Conservation (phyloP, 1,140 invertebrate genomes). For the Chelonus insularis region DNA sequence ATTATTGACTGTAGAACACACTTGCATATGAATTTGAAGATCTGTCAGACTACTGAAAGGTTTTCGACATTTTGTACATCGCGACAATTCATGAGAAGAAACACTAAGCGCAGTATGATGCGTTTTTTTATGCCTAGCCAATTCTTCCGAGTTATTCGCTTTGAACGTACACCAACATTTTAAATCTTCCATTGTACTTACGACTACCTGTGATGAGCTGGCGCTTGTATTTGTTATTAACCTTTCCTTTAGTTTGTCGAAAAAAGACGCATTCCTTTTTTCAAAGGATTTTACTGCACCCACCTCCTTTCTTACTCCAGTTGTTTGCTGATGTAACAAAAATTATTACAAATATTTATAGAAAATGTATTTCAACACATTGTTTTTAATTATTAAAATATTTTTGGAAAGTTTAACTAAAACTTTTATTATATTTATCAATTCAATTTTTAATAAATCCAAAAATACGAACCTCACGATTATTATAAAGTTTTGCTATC, state of each 20-base stretch:
- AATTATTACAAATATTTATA: not conserved
- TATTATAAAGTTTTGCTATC: slow-evolving; percentile 55
- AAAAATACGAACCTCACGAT: slow-evolving; percentile 40
- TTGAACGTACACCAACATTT: slow-evolving; percentile 59
- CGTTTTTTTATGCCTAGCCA: slow-evolving; percentile 51
- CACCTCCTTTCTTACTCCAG: slow-evolving; percentile 36
- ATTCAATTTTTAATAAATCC: slow-evolving; percentile 22
- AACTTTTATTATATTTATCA: too few species aligned
- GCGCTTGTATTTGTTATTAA: slow-evolving; percentile 60
- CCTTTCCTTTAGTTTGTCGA: slow-evolving; percentile 79
- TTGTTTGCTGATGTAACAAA: not conserved
- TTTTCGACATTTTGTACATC: slow-evolving; percentile 83
- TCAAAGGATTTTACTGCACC: slow-evolving; percentile 56
- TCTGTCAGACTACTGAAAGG: slow-evolving; percentile 81
- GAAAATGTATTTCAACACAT: too few species aligned
- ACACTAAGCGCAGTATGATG: slow-evolving; percentile 55
- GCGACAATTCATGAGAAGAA: slow-evolving; percentile 66
- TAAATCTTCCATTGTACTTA: slow-evolving; percentile 49
- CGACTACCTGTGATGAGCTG: slow-evolving; percentile 56
- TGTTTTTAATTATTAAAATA: too few species aligned
- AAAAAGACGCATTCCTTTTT: slow-evolving; percentile 78
- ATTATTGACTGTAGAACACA: slow-evolving; percentile 64
- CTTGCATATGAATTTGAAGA: slow-evolving; percentile 72
- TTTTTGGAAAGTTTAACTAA: too few species aligned
- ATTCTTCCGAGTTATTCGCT: slow-evolving; percentile 47